Base-by-base conservation (phyloP, 2,888 invertebrate genomes). In the Lobophora halterata region DNA sequence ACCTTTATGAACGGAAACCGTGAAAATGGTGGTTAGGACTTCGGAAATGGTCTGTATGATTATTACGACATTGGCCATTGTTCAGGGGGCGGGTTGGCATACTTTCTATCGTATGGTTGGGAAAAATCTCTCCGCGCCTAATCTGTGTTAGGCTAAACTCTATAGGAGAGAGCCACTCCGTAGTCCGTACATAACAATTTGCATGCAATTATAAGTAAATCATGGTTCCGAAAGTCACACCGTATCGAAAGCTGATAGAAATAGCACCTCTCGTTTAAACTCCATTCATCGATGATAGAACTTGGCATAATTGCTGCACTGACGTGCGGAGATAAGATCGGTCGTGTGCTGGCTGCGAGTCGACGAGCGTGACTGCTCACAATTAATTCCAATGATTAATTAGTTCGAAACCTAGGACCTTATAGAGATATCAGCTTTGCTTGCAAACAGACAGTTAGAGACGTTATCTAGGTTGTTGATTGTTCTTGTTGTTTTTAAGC, bases 11-110 rank as follows among this genome's bases (percentile, higher is more conserved):
- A 55, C 50, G 59, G 52, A 58, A 61, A 52, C 56, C 49, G 52
- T 56, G 51, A 50, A 61, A 66, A 69, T 66, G 50, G 16, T 14
- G 38, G 68, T 70, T 71, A 62, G 52, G 16, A 40, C 43, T 49
- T 46, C 56, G 57, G 70, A 70, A 72, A 73, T 69, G 52, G 60
- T 49, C 51, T 50, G 61, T 66, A 65, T 61, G 49, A 58, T 60
- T 57, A 65, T 81, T 79, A 70, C 73, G 58, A 58, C 66, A 79
- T 52, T n/a, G 30, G 36, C 61, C 54, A 69, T 71, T 79, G 74
- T 79, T 69, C 38, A 14, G 55, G 56, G 61, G 63, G 62, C 58
- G 61, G 57, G 47, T 8, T 39, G 55, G 44, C 50, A 52, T 49
- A 71, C 76, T 75, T 76, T 76, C 79, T 68, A 62, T 35, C 24